Evolutionary conservation across 1,140 invertebrate species (phyloP).

Genomic region (Sitobion miscanthi): DNA sequence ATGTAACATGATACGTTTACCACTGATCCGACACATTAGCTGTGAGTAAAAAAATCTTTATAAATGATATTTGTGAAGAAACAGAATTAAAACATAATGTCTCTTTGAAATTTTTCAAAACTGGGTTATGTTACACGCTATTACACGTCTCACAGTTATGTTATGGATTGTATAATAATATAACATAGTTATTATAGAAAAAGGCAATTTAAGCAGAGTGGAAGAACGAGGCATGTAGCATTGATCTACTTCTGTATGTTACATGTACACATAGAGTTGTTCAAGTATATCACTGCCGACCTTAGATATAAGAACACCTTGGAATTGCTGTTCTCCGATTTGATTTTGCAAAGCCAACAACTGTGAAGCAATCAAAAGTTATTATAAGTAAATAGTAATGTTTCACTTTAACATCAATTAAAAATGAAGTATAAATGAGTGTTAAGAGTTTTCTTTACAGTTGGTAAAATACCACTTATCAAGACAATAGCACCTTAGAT

Average conservation of each 20-base stretch:
- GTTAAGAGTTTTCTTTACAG: not conserved
- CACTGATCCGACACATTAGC: not conserved
- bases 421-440: not conserved
- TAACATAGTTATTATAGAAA: not conserved
- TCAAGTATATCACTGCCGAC: slow-evolving; percentile 42
- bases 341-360: slow-evolving; percentile 42
- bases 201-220: not conserved
- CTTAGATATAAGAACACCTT: slow-evolving; percentile 19
- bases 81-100: not conserved
- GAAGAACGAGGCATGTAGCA: not conserved
- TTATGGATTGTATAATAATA: not conserved
- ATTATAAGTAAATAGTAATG: not conserved
- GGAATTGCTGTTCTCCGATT: slow-evolving; percentile 46
- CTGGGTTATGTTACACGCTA: not conserved
- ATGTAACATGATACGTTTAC: not conserved
- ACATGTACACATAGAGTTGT: slow-evolving; percentile 51
- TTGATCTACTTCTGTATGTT: not conserved
- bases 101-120: not conserved
- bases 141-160: not conserved
- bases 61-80: not conserved
- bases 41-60: not conserved
- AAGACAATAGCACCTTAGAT: not conserved
- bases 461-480: not conserved
- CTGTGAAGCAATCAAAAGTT: not conserved
- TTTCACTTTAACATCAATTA: not conserved